Percentiles rank a stretch among this genome's conserved stretches.
phyloP scores from a whole-genome alignment of 2,888 invertebrate genomes.

The Euzophera pinguis region DNA sequence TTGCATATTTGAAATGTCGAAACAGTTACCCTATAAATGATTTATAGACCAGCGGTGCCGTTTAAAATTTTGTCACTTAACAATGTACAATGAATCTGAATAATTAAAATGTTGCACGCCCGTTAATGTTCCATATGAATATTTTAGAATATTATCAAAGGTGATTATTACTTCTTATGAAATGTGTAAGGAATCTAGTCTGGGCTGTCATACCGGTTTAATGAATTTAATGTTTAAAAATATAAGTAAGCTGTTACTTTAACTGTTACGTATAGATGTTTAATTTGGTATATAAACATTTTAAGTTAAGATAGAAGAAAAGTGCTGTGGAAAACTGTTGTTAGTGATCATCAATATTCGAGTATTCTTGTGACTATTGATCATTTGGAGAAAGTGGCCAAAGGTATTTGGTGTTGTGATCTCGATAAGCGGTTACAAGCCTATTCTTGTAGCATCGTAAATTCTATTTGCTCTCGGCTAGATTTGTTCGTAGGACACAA shows the following conservation, averaged over 20 bases:
- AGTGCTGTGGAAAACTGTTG: background rate
- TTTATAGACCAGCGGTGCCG: slow-evolving; percentile 57
- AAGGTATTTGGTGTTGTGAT: slow-evolving; percentile 45
- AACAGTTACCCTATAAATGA: slow-evolving; percentile 70
- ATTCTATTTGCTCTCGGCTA: slow-evolving; percentile 50
- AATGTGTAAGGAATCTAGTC: slow-evolving; percentile 24
- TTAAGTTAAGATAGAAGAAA: too few species aligned
- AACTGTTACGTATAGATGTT: too few species aligned
- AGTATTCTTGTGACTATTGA: slow-evolving; percentile 21
- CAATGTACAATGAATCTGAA: slow-evolving; percentile 57
- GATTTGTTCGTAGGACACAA: slow-evolving; percentile 53
- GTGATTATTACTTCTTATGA: slow-evolving; percentile 28
- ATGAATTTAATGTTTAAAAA: background rate
- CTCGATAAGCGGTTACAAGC: slow-evolving; percentile 51
- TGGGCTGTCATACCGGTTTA: slow-evolving; percentile 22
- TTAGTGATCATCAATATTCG: background rate
- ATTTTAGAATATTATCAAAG: slow-evolving; percentile 32
- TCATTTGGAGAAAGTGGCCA: slow-evolving; percentile 48
- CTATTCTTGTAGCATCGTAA: slow-evolving; percentile 57
- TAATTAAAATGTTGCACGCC: slow-evolving; percentile 45
- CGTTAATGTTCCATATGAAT: slow-evolving; percentile 36
- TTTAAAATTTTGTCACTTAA: slow-evolving; percentile 61
- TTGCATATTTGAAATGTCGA: slow-evolving; percentile 56
- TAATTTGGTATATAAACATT: too few species aligned
- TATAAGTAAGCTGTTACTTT: background rate